Percentiles rank a stretch among this genome's conserved stretches.
Conservation (phyloP, 2,888 invertebrate genomes). For the Theodoxus fluviatilis region DNA sequence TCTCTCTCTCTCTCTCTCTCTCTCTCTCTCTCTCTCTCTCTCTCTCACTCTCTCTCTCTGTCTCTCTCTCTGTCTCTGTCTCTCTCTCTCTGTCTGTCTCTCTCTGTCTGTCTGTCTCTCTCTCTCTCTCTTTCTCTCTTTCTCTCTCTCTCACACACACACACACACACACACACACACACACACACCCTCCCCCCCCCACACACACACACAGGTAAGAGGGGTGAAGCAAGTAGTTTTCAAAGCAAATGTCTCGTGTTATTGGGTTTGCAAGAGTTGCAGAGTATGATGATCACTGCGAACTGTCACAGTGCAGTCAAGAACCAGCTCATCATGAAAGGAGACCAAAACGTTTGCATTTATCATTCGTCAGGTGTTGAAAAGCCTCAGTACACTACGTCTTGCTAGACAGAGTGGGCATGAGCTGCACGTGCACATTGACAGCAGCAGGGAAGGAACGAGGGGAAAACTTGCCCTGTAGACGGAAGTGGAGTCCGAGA, state of each 20-base stretch:
- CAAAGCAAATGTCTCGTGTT: too few relatives aligned
- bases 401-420: not conserved
- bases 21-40: not conserved
- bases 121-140: conserved; percentile 19
- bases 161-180: not conserved
- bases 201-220: not conserved
- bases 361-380: not conserved
- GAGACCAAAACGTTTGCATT: not conserved
- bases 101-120: not conserved
- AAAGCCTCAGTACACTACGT: too few relatives aligned
- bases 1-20: not conserved
- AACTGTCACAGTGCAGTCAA: too few relatives aligned
- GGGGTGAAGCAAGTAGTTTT: too few relatives aligned
- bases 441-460: not conserved
- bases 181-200: conserved; percentile 6
- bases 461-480: conserved; percentile 38
- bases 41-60: not conserved
- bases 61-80: not conserved
- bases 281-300: too few relatives aligned
- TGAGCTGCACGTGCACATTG: not conserved
- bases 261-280: too few relatives aligned
- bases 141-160: conserved; percentile 7
- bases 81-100: not conserved
- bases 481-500: conserved; percentile 32
- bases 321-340: not conserved